Conservation (phyloP, 2,113 vertebrate species). For the Gymnocephalus cernua region DNA sequence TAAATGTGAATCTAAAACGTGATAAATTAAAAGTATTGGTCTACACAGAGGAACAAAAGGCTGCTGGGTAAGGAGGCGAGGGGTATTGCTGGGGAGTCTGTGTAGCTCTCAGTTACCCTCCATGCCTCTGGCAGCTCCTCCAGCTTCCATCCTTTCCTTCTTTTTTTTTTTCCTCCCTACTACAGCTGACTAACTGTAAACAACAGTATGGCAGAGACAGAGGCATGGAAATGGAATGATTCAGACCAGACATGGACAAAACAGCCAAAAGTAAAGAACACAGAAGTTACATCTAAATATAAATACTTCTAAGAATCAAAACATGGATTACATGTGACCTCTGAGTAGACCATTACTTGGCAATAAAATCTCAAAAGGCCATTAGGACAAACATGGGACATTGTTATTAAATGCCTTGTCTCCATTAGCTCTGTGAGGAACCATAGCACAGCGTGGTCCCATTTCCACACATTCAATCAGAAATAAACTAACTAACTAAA, state of each 20-base stretch:
- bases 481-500: background rate
- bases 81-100: conserved; percentile 46
- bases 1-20: conserved; percentile 54
- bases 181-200: conserved; percentile 39
- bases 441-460: background rate
- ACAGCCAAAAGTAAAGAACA: conserved; percentile 23
- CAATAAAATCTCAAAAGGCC: conserved; percentile 71
- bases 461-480: background rate
- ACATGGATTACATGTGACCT: conserved; percentile 47
- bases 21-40: conserved; percentile 58
- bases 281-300: conserved; percentile 25
- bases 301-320: conserved; percentile 47
- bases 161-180: conserved; percentile 10
- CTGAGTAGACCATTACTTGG: conserved; percentile 60
- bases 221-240: conserved; percentile 61
- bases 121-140: conserved; percentile 24
- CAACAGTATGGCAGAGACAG: conserved; percentile 31
- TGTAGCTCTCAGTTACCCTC: conserved; percentile 33
- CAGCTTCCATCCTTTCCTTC: conserved; percentile 1
- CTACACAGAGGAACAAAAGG: conserved; percentile 57
- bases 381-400: conserved; percentile 27
- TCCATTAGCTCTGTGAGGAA: conserved; percentile 36
- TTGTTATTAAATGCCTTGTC: conserved; percentile 53
- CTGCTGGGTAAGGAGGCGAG: conserved; percentile 9
- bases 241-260: conserved; percentile 27